Percentiles rank a stretch among this genome's conserved stretches.
Evolutionary conservation across 2,888 invertebrate genomes (phyloP).

Genomic region (Cantharis lateralis): DNA sequence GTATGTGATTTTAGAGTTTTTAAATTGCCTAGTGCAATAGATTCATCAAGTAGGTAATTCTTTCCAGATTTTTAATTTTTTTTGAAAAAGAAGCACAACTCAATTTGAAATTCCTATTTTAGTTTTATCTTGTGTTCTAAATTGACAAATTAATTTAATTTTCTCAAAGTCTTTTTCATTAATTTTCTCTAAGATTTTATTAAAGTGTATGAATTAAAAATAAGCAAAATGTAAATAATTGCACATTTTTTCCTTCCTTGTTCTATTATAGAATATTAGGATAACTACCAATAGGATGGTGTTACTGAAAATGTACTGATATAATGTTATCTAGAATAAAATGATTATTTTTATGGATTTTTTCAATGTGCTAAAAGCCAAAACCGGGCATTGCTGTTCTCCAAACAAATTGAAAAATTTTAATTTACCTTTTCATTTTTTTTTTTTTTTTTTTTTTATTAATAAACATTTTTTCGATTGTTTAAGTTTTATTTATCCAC

Average conservation of each 20-base stretch:
- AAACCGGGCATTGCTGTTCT: neutral
- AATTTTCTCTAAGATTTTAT: neutral
- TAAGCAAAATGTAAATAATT: neutral
- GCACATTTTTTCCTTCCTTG: neutral
- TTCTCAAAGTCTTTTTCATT: neutral
- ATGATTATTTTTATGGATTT: neutral
- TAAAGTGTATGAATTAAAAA: neutral
- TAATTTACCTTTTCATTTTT: too few species aligned
- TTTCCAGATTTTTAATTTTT: neutral
- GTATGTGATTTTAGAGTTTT: neutral
- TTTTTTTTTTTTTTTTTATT: too few species aligned
- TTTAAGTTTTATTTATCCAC: conserved; percentile 42
- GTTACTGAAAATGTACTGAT: neutral
- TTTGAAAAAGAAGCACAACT: neutral
- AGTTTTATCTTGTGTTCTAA: neutral
- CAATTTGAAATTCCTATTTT: neutral
- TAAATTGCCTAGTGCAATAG: neutral
- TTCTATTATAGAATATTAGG: neutral
- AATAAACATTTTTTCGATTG: neutral
- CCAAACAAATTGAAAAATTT: neutral
- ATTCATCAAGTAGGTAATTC: neutral
- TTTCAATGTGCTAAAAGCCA: neutral
- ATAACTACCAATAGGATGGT: neutral
- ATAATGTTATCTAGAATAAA: neutral
- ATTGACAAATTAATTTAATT: neutral